Base-by-base conservation (phyloP, 2,888 invertebrate species). In the Alcis repandata region DNA sequence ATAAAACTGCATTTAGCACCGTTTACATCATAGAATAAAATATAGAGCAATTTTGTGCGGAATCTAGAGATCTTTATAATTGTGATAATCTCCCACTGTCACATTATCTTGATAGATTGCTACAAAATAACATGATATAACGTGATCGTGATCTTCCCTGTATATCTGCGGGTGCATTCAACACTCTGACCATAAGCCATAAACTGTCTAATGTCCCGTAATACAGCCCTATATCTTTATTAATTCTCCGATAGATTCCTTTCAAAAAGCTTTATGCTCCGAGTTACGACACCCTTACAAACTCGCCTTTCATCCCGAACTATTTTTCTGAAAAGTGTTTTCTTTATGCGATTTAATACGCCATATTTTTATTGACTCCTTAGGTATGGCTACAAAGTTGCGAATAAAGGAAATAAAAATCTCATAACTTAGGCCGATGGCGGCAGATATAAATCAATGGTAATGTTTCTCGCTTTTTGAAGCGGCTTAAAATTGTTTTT, bases 271-370 rank as follows among this genome's bases (percentile, higher is more conserved):
- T 92, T 92, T 91, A 93, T 89, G 89, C 80, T 79, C 84, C 65
- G 76, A 87, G 87, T 92, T 91, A 93, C 91, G 92, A 91, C 85
- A 79, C 79, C 82, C 87, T 89, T 89, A 89, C 87, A 88, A 59
- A 86, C 88, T 90, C 90, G 89, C 87, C 89, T 90, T 91, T 90
- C 88, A 90, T 89, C 76, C 87, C 72, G 80, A 86, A 92, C 89
- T 89, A 92, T 91, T 86, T 86, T 92, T 90, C 90, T 90, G 89
- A 91, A 92, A 92, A 92, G 82, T 90, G 91, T 92, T 91, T 92
- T 91, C 92, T 92, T 91, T 92, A 88, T 89, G 84, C 88, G 83
- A 89, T 92, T 91, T 91, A 85, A 87, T 91, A 89, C 86, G 88
- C 87, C 84, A 89, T 91, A 88, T 91, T 90, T 91, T 90, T 84